Conservation (phyloP, 37 sponge, comb jelly and placozoan species). For the Sycon ciliatum region DNA sequence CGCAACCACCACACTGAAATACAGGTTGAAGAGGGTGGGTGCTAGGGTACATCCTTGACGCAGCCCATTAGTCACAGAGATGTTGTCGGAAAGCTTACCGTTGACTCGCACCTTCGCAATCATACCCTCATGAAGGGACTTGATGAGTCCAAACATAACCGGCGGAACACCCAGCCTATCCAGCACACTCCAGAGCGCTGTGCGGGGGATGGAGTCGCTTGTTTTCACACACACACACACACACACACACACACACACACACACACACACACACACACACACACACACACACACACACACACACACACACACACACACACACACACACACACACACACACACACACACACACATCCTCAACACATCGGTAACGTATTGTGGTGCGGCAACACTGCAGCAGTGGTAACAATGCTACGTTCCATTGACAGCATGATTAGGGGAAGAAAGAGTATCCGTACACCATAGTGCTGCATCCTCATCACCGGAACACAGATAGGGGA, state of each 20-base stretch:
- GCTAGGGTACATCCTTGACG: no score
- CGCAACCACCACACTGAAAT: no score
- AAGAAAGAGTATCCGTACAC: no score
- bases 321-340: constrained; percentile 5
- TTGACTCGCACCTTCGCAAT: not conserved
- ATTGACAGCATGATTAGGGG: no score
- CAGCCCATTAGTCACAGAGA: no score
- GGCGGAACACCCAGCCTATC: not conserved
- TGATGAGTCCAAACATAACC: not conserved
- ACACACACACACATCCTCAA: not conserved
- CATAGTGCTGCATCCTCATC: no score
- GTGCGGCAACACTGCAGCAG: not conserved
- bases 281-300: constrained; percentile 5
- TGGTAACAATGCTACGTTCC: no score
- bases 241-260: constrained; percentile 5
- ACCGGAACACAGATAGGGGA: no score
- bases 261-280: constrained; percentile 5
- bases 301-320: constrained; percentile 5
- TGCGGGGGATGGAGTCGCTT: no score
- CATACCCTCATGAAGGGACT: not conserved
- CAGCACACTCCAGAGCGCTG: no score
- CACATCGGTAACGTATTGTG: not conserved
- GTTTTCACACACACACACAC: constrained; percentile 5
- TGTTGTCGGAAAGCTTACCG: not conserved
- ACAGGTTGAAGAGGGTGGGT: no score